These are phyloP conservation scores for Menidia beryllina DNA, from an alignment of 2,113 vertebrate species.

Conservation along the genomic window DNA sequence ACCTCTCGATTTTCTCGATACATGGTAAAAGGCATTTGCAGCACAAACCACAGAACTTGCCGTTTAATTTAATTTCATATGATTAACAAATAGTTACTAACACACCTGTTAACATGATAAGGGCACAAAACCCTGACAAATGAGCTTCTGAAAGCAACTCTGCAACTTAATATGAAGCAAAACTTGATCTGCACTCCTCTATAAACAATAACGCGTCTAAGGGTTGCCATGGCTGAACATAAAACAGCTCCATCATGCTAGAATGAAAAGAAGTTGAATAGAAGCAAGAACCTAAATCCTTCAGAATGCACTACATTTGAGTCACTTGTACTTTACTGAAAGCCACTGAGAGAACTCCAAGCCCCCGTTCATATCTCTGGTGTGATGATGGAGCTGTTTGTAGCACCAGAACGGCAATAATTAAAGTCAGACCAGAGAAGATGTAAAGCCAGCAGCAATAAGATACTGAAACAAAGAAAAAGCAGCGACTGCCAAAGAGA, in stretches of 20 bases:
- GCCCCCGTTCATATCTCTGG: slow-evolving; percentile 29
- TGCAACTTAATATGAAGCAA: slow-evolving; percentile 42
- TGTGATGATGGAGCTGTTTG: slow-evolving; percentile 9
- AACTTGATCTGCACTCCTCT: slow-evolving; percentile 29
- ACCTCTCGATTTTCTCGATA: neutral
- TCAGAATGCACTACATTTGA: neutral
- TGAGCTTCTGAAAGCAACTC: slow-evolving; percentile 40
- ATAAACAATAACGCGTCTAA: neutral
- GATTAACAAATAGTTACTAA: neutral
- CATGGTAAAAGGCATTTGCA: neutral
- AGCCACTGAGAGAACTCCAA: neutral
- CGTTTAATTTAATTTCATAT: neutral
- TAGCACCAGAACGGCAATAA: slow-evolving; percentile 19
- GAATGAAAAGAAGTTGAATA: neutral
- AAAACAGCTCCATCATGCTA: neutral
- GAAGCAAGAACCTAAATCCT: neutral
- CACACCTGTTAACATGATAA: neutral
- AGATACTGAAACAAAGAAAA: neutral
- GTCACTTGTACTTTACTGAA: neutral
- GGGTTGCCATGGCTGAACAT: slow-evolving; percentile 4
- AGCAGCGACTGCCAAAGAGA: slow-evolving; percentile 23
- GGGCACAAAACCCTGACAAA: slow-evolving; percentile 9
- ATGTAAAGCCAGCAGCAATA: slow-evolving; percentile 12
- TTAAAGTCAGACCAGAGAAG: slow-evolving; percentile 13
- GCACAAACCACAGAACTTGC: neutral